These are phyloP conservation scores for Montipora sp. DNA, from an alignment of 64 coral and sea anemone genomes.

Conservation along the genomic window DNA sequence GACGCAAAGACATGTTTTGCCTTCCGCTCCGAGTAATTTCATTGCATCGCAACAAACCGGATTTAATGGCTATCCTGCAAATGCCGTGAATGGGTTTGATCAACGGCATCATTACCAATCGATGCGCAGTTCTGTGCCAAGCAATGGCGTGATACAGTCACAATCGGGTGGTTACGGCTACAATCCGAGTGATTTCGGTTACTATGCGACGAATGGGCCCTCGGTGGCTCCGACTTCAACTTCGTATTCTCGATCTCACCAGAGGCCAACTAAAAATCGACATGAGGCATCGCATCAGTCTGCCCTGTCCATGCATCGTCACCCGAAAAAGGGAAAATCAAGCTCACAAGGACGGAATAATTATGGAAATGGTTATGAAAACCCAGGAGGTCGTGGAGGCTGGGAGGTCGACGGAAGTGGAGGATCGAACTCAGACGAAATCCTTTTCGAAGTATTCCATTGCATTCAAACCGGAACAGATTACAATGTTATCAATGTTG, in stretches of 20 bases:
- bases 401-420: not conserved
- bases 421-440: constrained; percentile 28
- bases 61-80: not conserved
- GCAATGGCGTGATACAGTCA: not conserved
- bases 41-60: too few relatives aligned
- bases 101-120: not conserved
- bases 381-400: constrained; percentile 10
- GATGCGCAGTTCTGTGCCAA: not conserved
- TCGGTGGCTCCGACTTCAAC: not conserved
- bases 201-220: not conserved
- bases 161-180: not conserved
- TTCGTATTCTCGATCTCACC: not conserved
- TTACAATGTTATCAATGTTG: constrained; percentile 80
- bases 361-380: not conserved
- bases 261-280: not conserved
- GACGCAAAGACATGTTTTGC: not conserved
- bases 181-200: not conserved
- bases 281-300: constrained; percentile 1
- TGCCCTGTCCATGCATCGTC: not conserved
- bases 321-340: not conserved
- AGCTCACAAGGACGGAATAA: constrained; percentile 1
- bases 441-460: constrained; percentile 83
- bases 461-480: constrained; percentile 59
- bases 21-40: not conserved
- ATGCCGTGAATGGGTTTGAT: not conserved